Percentiles rank a stretch among this genome's conserved stretches.
Conservation (phyloP, 2,888 invertebrate species). For the Apotomis capreana region DNA sequence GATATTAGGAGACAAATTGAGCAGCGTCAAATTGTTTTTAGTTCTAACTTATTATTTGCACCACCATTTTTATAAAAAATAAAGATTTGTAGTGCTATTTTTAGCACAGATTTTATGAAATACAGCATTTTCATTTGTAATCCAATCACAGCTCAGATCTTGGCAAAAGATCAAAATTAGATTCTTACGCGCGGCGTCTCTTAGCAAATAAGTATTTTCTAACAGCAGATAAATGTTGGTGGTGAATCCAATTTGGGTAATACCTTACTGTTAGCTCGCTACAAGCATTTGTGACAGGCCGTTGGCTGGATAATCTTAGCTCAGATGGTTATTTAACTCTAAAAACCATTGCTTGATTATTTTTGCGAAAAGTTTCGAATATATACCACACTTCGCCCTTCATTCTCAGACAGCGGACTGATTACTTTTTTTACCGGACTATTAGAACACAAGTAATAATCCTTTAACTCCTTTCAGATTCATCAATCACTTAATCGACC, state of each 20-base stretch:
- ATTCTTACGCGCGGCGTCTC: not conserved
- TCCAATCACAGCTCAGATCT: constrained; percentile 11
- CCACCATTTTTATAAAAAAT: too few relatives aligned
- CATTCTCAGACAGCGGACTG: too few relatives aligned
- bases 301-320: constrained; percentile 25
- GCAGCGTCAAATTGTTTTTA: too few relatives aligned
- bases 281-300: not conserved
- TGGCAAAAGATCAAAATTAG: constrained; percentile 25
- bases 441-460: too few relatives aligned
- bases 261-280: constrained; percentile 2
- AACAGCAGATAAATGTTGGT: constrained; percentile 4
- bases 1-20: too few relatives aligned
- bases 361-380: not conserved
- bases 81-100: too few relatives aligned
- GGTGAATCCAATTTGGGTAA: constrained; percentile 22
- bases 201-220: constrained; percentile 12
- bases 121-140: not conserved
- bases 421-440: too few relatives aligned
- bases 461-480: too few relatives aligned
- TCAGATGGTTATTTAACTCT: constrained; percentile 23
- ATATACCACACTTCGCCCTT: too few relatives aligned
- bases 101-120: too few relatives aligned
- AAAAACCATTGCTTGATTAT: not conserved
- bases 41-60: too few relatives aligned
- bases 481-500: too few relatives aligned